Evolutionary conservation across 2,113 vertebrate genomes (phyloP), one percentile per base, ranked within the genome.

Genomic region (Limanda limanda): DNA sequence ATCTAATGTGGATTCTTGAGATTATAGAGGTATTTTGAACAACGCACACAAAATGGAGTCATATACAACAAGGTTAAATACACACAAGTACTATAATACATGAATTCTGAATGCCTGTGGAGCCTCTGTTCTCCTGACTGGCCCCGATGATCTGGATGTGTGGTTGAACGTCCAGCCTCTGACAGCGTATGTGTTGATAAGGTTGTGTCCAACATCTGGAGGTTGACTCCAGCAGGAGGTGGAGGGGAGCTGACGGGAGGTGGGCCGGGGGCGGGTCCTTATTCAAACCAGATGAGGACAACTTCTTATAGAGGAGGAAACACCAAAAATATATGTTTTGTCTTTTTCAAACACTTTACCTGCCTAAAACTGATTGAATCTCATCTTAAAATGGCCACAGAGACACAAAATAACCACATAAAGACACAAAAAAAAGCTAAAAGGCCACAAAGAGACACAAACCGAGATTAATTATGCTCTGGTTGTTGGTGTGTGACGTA

Each of bases 241-340:
- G 63, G 61, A 24, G 82, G 76, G 77, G 31, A 31, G 31, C 31
- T 31, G 31, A 31, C 64, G 78, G 79, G 69, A 37, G 63, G 17
- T 55, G 71, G 67, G 54, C 2, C 72, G 55, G 68, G 75, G 51
- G 48, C 10, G 48, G 27, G 37, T 67, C 81, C 4, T 90, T 76
- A 92, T 91, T 88, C 42, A 73, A 87, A 90, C 88, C 91, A 92
- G 89, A 92, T 91, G 88, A 78, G 82, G 27, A 54, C 0, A 62
- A 45, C 64, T 59, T 65, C 58, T 68, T 18, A 62, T 17, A 24
- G 25, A 1, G 1, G 13, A 55, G 51, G 55, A 55, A 31, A 77
- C 64, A 40, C 37, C 10, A 54, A n/a, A 9, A 74, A 10, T 58
- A 27, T 4, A 13, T 45, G 14, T 45, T 47, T 47, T 4, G 35